A percentile compares a stretch with the other conserved stretches of the same genome.
Evolutionary conservation across 2,888 invertebrate genomes (phyloP).

Genomic region (Eristalis arbustorum): DNA sequence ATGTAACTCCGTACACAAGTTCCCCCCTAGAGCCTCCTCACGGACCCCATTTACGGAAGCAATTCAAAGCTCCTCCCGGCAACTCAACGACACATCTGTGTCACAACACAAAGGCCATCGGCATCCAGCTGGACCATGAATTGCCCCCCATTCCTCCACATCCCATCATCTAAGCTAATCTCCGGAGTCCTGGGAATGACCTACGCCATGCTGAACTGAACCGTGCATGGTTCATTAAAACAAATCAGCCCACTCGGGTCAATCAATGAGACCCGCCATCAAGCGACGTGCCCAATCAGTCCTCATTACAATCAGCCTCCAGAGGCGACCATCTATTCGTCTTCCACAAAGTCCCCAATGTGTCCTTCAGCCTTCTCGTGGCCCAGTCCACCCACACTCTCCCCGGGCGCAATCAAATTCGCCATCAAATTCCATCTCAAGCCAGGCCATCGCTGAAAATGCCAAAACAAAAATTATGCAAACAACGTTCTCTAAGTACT

Average conservation of each 20-base stretch:
- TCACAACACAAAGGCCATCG: background rate
- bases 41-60: too few relatives aligned
- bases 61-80: too few relatives aligned
- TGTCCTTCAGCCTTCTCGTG: background rate
- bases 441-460: background rate
- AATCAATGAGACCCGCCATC: conserved; percentile 13
- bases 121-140: too few relatives aligned
- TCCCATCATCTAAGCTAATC: background rate
- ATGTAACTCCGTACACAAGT: too few relatives aligned
- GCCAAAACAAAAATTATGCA: conserved; percentile 47
- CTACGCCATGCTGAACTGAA: background rate
- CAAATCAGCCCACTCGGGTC: conserved; percentile 29
- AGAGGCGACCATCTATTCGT: conserved; percentile 15
- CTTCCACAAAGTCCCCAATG: conserved; percentile 1
- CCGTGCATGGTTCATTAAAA: background rate
- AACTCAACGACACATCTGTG: background rate
- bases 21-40: too few relatives aligned
- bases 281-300: conserved; percentile 45
- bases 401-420: background rate
- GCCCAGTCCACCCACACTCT: background rate
- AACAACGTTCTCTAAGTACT: conserved; percentile 59
- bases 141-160: background rate
- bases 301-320: conserved; percentile 40
- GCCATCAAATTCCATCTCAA: conserved; percentile 5
- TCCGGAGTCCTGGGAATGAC: background rate